phyloP scores from a whole-genome alignment of 2,888 invertebrate genomes.

The Ptilodon capucinus region DNA sequence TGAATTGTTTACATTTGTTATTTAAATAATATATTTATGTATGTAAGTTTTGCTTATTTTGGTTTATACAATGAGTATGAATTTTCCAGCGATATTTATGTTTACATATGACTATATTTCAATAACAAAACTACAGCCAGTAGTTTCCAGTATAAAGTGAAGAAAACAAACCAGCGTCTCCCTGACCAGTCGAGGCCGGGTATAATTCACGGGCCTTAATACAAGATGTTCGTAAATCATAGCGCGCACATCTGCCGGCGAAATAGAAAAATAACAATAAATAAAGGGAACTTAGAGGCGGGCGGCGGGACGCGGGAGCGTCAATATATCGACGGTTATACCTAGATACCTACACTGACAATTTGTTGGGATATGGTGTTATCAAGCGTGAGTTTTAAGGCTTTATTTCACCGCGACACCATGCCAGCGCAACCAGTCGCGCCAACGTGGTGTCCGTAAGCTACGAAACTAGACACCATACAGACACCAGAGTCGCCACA shows the following conservation, averaged over 20 bases:
- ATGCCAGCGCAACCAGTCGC: no score
- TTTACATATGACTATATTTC: no score
- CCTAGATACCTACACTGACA: neutral
- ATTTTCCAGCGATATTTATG: no score
- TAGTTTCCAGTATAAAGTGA: neutral
- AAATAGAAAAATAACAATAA: constrained; percentile 83
- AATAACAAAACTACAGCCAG: neutral
- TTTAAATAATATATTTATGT: no score
- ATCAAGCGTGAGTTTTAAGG: no score
- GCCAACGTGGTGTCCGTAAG: no score
- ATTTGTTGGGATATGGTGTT: neutral
- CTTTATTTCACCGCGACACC: no score
- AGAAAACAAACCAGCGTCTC: neutral
- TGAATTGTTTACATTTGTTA: no score
- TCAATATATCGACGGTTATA: constrained; percentile 3
- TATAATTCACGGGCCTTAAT: constrained; percentile 71
- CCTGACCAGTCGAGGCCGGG: constrained; percentile 38
- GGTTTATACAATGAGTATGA: no score
- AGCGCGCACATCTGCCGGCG: constrained; percentile 76
- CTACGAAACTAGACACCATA: no score
- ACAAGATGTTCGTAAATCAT: constrained; percentile 75
- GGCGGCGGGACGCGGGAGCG: constrained; percentile 27
- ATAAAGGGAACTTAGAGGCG: constrained; percentile 62
- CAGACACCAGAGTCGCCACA: no score
- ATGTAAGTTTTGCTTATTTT: no score